Conservation (phyloP, 2,113 vertebrate species). For the Tautogolabrus adspersus region DNA sequence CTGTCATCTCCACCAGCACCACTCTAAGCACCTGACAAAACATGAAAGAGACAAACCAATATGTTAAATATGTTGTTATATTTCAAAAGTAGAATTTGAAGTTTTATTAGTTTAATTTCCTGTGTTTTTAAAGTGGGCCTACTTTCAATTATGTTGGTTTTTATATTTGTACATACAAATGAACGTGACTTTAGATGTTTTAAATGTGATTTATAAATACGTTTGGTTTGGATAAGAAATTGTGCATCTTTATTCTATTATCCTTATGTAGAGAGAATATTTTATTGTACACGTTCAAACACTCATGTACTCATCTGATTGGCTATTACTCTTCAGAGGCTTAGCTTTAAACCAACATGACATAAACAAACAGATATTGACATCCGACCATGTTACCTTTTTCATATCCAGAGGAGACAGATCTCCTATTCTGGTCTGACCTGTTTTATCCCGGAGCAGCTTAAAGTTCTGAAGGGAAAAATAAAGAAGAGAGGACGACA, state of each 20-base stretch:
- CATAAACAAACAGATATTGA: neutral
- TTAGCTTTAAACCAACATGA: neutral
- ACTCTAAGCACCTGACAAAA: slow-evolving; percentile 82
- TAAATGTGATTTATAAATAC: too few relatives aligned
- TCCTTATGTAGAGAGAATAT: too few relatives aligned
- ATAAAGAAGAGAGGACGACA: neutral
- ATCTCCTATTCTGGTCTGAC: slow-evolving; percentile 92
- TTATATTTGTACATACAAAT: too few relatives aligned
- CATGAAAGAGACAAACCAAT: neutral
- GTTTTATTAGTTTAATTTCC: too few relatives aligned
- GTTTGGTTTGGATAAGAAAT: too few relatives aligned
- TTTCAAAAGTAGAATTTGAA: too few relatives aligned
- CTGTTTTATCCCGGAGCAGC: slow-evolving; percentile 93
- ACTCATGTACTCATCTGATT: neutral
- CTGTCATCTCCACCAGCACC: slow-evolving; percentile 93
- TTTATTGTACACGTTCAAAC: too few relatives aligned
- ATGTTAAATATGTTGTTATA: neutral
- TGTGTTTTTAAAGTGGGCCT: too few relatives aligned
- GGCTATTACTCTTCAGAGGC: neutral
- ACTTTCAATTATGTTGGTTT: too few relatives aligned
- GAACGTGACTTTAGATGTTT: too few relatives aligned
- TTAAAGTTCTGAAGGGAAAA: slow-evolving; percentile 87
- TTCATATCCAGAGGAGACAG: slow-evolving; percentile 95
- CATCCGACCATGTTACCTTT: slow-evolving; percentile 73
- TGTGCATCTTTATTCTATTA: too few relatives aligned